These are phyloP conservation scores for Aplysia californica DNA, from an alignment of 1,140 invertebrate species.

Conservation along the genomic window DNA sequence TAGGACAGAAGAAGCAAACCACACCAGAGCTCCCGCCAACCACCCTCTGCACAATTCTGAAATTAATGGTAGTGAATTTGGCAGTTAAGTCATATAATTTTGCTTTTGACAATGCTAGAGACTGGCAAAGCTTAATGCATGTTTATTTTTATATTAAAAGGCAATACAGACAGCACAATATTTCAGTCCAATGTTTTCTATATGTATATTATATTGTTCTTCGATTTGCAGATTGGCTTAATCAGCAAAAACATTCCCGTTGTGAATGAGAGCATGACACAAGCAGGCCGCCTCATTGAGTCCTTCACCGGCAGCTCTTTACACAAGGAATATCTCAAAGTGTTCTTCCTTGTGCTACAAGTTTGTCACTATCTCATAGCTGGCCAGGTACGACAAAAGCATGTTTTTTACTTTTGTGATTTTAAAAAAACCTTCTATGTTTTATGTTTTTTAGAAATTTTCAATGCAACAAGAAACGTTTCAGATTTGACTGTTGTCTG, in stretches of 20 bases:
- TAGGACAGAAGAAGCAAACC: no score
- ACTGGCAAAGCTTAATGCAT: no score
- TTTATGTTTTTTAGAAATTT: background rate
- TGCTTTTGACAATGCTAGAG: no score
- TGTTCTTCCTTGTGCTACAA: constrained; percentile 96
- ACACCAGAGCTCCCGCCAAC: no score
- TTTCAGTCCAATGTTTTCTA: no score
- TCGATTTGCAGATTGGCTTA: constrained; percentile 84
- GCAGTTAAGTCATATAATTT: no score
- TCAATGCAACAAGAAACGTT: background rate
- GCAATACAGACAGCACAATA: no score
- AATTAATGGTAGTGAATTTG: no score
- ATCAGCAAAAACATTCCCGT: constrained; percentile 93
- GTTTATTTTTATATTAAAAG: no score
- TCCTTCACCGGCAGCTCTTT: constrained; percentile 84
- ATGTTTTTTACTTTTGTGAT: background rate
- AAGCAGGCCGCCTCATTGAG: constrained; percentile 89
- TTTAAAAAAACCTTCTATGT: background rate
- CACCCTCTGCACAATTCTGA: no score
- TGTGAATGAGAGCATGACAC: constrained; percentile 86
- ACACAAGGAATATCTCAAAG: constrained; percentile 91
- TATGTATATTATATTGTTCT: no score
- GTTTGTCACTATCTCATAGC: constrained; percentile 92
- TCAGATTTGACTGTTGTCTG: background rate
- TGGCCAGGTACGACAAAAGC: constrained; percentile 83